Base-by-base conservation (phyloP, 2,888 invertebrate genomes). In the Anorthoa munda region DNA sequence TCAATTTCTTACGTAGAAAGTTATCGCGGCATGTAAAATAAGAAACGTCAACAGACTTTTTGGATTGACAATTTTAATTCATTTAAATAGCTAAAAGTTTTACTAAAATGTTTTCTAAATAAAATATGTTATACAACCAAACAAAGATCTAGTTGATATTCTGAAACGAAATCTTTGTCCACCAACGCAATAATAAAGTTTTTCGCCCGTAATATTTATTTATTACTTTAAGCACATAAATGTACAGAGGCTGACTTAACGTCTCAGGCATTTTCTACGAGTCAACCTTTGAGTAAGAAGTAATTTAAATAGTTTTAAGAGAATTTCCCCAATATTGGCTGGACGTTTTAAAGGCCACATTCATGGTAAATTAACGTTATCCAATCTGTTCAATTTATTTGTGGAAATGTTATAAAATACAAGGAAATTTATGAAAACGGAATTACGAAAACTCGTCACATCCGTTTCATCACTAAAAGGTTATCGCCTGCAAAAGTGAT, bases 81-180 rank as follows among this genome's bases (percentile, higher is more conserved):
- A 18, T 45, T 18, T 46, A 23, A 18, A 0, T 17, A 17, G 17
- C 12, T 23, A 23, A 23, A 18, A 46, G 18, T 46, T 31, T 18
- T 1, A 2, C 4, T 39, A 9, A 39, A 39, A 64, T 13, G 45
- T 4, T 21, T 31, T 67, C 9, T 0, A n/a, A 53, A 31, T 66
- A 18, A 66, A 66, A 53, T 26, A 53, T 46, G n/a, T 31, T 46
- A 45, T 26, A n/a, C n/a, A 23, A 39, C n/a, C 4, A 23, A 23
- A 17, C 12, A 18, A 51, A 51, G 5, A 15, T 39, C 21, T 18
- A 69, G 26, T 78, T 55, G 13, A 4, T 26, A 58, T 18, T 69
- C 56, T 23, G 17, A 31, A 78, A 71, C 15, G 21, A 51, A 17
- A 58, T n/a, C 18, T 50, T 26, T 23, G 15, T 78, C 75, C 45